Evolutionary conservation across 2,888 invertebrate species (phyloP).

Genomic region (Encarsia formosa): DNA sequence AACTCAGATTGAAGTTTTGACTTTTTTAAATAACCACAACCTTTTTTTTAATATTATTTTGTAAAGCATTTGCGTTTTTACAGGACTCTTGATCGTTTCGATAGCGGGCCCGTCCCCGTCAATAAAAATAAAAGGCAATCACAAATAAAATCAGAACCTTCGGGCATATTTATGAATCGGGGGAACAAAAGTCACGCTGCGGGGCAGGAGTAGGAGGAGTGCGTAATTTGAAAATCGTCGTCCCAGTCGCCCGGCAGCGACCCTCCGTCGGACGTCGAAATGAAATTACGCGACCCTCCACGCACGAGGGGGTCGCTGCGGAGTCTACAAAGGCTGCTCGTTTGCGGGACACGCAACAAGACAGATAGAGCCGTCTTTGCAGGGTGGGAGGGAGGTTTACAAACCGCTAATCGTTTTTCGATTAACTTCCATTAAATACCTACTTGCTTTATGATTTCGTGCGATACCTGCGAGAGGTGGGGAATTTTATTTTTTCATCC

Average conservation of each 20-base stretch:
- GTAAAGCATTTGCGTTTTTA: no score
- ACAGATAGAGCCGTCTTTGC: slow-evolving; percentile 42
- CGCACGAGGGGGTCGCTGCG: slow-evolving; percentile 1
- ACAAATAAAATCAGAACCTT: neutral
- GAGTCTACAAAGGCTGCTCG: slow-evolving; percentile 34
- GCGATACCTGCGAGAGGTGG: neutral
- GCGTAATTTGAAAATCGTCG: slow-evolving; percentile 51
- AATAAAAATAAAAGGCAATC: no score
- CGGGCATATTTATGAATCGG: neutral
- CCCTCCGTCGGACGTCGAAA: slow-evolving; percentile 51
- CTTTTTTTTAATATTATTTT: no score
- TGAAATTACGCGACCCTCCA: slow-evolving; percentile 51
- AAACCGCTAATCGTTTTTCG: slow-evolving; percentile 49
- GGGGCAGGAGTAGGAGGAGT: neutral
- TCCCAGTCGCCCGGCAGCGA: slow-evolving; percentile 34
- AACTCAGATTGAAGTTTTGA: no score
- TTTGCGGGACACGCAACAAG: slow-evolving; percentile 33
- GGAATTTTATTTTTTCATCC: no score
- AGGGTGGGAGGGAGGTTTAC: slow-evolving; percentile 35
- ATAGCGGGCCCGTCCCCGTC: no score
- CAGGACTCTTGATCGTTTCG: no score
- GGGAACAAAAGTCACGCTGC: neutral
- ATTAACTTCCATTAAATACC: slow-evolving; percentile 49
- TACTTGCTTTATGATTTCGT: slow-evolving; percentile 35
- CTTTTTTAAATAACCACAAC: no score